Conservation (phyloP, 2,888 invertebrate genomes). For the Galerucella pusilla region DNA sequence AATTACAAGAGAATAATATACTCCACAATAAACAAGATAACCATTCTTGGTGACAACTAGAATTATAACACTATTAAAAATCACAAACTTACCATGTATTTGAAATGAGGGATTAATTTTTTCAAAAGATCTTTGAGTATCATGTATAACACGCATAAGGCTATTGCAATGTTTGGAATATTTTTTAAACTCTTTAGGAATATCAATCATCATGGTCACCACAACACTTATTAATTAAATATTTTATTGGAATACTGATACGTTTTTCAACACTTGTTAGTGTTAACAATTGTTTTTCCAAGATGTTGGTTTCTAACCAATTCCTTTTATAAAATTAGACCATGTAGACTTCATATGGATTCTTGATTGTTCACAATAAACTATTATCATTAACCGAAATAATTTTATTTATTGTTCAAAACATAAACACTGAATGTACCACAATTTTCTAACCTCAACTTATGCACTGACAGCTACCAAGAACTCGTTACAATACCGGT, state of each 20-base stretch:
- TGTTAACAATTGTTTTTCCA: not conserved
- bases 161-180: constrained; percentile 61
- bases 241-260: constrained; percentile 27
- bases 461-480: not conserved
- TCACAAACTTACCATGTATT: constrained; percentile 56
- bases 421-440: constrained; percentile 15
- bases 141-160: constrained; percentile 60
- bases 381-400: constrained; percentile 24
- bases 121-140: constrained; percentile 60
- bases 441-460: constrained; percentile 22
- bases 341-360: constrained; percentile 31
- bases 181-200: constrained; percentile 61
- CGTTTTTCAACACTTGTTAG: constrained; percentile 1
- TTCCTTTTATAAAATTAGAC: constrained; percentile 29
- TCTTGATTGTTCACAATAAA: constrained; percentile 17
- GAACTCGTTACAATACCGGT: not conserved
- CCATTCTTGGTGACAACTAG: not conserved
- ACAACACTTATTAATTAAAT: constrained; percentile 17
- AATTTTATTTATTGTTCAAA: constrained; percentile 13
- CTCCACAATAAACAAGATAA: too few relatives aligned
- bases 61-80: not conserved
- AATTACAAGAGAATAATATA: too few relatives aligned
- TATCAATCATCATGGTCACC: constrained; percentile 54
- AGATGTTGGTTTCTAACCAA: constrained; percentile 23
- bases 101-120: constrained; percentile 60